Percentiles rank a stretch among this genome's conserved stretches.
Evolutionary conservation across 2,113 vertebrate species (phyloP).

Genomic region (Aramus guarauna): DNA sequence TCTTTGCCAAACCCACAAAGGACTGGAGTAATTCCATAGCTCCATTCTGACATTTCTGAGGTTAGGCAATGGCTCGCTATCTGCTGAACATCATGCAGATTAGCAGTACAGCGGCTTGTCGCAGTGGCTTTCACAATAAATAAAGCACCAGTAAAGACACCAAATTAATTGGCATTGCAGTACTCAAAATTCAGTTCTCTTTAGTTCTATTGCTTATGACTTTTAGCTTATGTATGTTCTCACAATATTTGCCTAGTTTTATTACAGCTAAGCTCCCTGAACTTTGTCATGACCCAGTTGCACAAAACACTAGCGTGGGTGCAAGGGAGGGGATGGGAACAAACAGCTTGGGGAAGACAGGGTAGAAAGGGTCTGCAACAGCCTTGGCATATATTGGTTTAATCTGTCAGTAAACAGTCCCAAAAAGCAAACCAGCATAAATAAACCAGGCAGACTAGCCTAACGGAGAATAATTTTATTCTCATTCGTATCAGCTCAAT

Average conservation of each 20-base stretch:
- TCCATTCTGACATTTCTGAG: constrained; percentile 39
- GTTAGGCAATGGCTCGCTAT: constrained; percentile 10
- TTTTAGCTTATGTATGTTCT: not conserved
- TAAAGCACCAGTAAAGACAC: not conserved
- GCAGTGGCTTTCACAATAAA: not conserved
- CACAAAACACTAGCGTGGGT: not conserved
- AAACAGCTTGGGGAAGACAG: not conserved
- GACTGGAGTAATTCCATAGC: constrained; percentile 23
- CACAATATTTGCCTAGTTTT: not conserved
- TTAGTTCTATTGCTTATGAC: not conserved
- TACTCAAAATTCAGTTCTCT: not conserved
- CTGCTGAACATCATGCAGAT: constrained; percentile 13
- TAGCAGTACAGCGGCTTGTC: not conserved
- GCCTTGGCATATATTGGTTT: not conserved
- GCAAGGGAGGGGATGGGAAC: not conserved
- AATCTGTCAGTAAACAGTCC: not conserved
- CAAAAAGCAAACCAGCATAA: not conserved
- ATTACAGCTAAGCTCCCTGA: not conserved
- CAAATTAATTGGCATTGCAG: not conserved
- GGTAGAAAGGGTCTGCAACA: not conserved
- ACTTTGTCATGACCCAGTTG: not conserved
- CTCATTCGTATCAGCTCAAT: not conserved
- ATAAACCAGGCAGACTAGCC: not conserved
- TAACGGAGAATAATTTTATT: not conserved
- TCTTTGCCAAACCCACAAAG: constrained; percentile 46